Conservation (phyloP, 2,888 invertebrate species). For the Lordiphosa fenestrarum region DNA sequence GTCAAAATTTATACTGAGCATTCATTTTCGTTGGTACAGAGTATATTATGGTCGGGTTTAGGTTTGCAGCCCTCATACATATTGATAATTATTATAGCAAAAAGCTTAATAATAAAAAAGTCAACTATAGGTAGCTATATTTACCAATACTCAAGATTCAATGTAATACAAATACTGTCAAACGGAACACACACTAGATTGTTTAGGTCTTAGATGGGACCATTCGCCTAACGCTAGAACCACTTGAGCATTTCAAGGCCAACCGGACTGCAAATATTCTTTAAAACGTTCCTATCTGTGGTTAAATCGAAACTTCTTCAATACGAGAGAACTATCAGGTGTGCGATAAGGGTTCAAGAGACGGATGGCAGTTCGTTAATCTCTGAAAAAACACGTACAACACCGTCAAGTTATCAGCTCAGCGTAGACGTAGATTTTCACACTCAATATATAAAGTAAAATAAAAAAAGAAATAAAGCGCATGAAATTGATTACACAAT, state of each 20-base stretch:
- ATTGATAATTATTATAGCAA: too few species aligned
- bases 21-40: too few species aligned
- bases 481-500: conserved; percentile 46
- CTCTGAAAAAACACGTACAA: conserved; percentile 9
- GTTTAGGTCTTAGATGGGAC: too few species aligned
- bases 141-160: too few species aligned
- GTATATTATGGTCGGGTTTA: too few species aligned
- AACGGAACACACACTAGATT: too few species aligned
- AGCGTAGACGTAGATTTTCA: conserved; percentile 11
- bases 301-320: not conserved
- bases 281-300: not conserved
- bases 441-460: conserved; percentile 12
- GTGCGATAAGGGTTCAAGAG: conserved; percentile 3
- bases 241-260: conserved; percentile 4
- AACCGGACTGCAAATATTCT: not conserved
- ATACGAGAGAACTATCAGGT: conserved; percentile 1
- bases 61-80: too few species aligned
- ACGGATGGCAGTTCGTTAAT: conserved; percentile 16
- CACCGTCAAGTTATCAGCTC: conserved; percentile 25
- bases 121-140: too few species aligned
- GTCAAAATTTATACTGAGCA: too few species aligned
- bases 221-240: not conserved
- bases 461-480: conserved; percentile 21
- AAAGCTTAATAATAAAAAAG: too few species aligned
- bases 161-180: too few species aligned